Evolutionary conservation across 2,888 invertebrate species (phyloP).

Genomic region (Cheilosia impressa): DNA sequence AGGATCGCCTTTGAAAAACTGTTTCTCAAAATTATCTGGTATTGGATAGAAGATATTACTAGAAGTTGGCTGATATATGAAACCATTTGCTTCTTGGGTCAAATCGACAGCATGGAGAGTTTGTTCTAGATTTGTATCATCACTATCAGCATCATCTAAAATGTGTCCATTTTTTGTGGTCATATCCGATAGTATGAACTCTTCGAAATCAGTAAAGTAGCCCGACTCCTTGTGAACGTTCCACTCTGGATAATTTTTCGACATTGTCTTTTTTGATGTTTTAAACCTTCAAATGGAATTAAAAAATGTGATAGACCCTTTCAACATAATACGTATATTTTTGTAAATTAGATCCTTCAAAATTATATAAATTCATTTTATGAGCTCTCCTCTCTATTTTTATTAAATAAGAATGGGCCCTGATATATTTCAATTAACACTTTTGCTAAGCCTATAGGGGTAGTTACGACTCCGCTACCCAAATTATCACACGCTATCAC

Average conservation of each 20-base stretch:
- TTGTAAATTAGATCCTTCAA: slow-evolving; percentile 48
- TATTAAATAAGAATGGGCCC: slow-evolving; percentile 73
- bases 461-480: slow-evolving; percentile 56
- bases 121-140: neutral
- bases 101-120: slow-evolving; percentile 16
- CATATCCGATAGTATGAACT: slow-evolving; percentile 13
- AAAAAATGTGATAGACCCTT: neutral
- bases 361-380: slow-evolving; percentile 54
- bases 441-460: slow-evolving; percentile 74
- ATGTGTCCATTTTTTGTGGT: neutral
- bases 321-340: neutral
- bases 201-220: slow-evolving; percentile 29
- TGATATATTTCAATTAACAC: slow-evolving; percentile 77
- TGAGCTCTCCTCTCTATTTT: slow-evolving; percentile 44
- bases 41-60: slow-evolving; percentile 66
- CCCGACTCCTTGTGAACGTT: slow-evolving; percentile 11
- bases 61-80: slow-evolving; percentile 49
- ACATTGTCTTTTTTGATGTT: slow-evolving; percentile 16
- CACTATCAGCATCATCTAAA: neutral
- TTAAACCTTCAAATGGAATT: neutral
- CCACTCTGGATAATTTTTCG: neutral
- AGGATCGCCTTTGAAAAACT: neutral
- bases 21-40: slow-evolving; percentile 36
- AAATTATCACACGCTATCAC: slow-evolving; percentile 65
- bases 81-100: slow-evolving; percentile 49